Conservation (phyloP, 1,140 invertebrate genomes). For the Cyrtorhinus lividipennis region DNA sequence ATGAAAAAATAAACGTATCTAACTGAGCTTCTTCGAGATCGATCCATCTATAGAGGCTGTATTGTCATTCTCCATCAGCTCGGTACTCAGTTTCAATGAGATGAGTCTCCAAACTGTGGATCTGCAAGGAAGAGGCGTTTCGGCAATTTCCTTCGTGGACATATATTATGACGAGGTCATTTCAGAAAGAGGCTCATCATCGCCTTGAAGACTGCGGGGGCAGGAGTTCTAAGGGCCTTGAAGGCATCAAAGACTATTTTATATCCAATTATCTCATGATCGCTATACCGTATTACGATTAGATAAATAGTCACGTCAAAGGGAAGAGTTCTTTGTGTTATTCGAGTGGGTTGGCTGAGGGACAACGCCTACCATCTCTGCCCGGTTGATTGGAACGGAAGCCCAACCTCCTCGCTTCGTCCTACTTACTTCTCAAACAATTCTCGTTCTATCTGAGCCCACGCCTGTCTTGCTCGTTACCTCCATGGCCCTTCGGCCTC, state of each 20-base stretch:
- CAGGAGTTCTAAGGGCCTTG: too few species aligned
- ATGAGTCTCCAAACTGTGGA: too few species aligned
- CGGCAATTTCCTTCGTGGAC: too few species aligned
- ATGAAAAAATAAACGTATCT: too few species aligned
- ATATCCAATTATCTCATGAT: background rate
- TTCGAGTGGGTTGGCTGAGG: conserved; percentile 3
- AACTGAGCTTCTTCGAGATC: too few species aligned
- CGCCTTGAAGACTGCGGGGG: too few species aligned
- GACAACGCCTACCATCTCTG: conserved; percentile 5
- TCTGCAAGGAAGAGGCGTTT: too few species aligned
- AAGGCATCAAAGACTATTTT: background rate
- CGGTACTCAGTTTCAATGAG: too few species aligned
- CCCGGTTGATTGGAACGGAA: conserved; percentile 8
- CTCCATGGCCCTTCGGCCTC: background rate
- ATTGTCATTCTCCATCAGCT: too few species aligned
- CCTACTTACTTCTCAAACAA: conserved; percentile 7
- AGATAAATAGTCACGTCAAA: background rate
- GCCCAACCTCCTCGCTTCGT: conserved; percentile 3
- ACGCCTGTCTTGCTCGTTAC: background rate
- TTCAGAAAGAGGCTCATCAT: too few species aligned
- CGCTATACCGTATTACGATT: background rate
- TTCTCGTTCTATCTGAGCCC: background rate
- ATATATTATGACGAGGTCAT: too few species aligned
- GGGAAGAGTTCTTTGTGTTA: background rate
- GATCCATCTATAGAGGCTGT: too few species aligned